Base-by-base conservation (phyloP, 2,888 invertebrate species). In the Pandemis corylana region DNA sequence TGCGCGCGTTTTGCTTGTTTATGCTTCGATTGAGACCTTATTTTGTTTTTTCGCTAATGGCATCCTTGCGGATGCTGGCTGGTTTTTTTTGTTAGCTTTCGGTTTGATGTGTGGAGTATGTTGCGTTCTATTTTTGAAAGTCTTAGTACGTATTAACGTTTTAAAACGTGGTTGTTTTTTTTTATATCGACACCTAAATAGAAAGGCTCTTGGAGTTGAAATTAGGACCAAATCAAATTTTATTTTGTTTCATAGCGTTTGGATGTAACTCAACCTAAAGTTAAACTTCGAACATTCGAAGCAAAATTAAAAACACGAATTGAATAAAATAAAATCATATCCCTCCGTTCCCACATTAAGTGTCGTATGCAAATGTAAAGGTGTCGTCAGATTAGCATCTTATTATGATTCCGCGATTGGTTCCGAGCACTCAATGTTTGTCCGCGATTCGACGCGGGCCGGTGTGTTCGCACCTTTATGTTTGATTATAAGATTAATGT, bases 381-480 rank as follows among this genome's bases (percentile, higher is more conserved):
- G 94, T 94, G 94, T 90, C 82, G 86, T 28, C 90, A 93, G 94
- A 93, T 94, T 94, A 92, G 86, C 89, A 92, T 91, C 92, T 93
- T 93, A 91, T 92, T 93, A 85, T 91, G 90, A 90, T 90, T 88
- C 85, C 79, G 77, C 83, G 87, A 91, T 93, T 92, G 80, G 93
- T 89, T 89, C 85, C 91, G 88, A 85, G 77, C 87, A 89, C 92
- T 91, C 84, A 79, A 85, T 92, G 89, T 92, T 93, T 92, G 91
- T 89, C 85, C 84, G 85, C 87, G 86, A 92, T 94, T 92, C 82
- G 93, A 56, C 77, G 72, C 89, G 94, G 93, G 84, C 94, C 90
- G 94, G 93, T 93, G 94, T 89, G 84, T 49, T 71, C 68, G 72
- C 77, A 76, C 85, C 89, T 87, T 85, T 84, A 82, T 80, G 42